Conservation (phyloP, 2,797 vertebrate species). For the Squalus acanthias region DNA sequence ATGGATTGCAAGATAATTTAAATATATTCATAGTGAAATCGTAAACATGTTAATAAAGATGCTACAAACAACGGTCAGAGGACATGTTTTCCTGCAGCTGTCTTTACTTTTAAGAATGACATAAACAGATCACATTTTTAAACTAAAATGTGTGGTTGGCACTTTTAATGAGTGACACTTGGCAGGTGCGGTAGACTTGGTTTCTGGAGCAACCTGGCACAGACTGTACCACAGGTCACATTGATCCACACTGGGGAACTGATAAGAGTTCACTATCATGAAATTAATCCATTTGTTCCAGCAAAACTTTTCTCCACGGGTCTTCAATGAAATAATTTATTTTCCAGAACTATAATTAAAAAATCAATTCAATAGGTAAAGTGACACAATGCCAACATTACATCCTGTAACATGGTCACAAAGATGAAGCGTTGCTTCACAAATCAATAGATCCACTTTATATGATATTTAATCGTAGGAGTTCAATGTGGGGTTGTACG, state of each 20-base stretch:
- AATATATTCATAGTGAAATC: not conserved
- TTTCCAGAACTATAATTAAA: not conserved
- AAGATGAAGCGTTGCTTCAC: not conserved
- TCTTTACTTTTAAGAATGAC: not conserved
- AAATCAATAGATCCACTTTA: not conserved
- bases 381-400: not conserved
- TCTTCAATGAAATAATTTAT: slow-evolving; percentile 21
- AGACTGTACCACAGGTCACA: not conserved
- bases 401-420: not conserved
- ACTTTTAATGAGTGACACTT: not conserved
- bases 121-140: not conserved
- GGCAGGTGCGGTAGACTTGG: not conserved
- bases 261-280: not conserved
- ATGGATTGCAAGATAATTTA: not conserved
- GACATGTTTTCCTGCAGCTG: not conserved
- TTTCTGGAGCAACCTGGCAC: not conserved
- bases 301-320: not conserved
- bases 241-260: not conserved
- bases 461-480: not conserved
- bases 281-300: not conserved
- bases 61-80: not conserved
- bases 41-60: not conserved
- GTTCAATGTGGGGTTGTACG: not conserved
- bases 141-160: not conserved
- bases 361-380: not conserved